These are phyloP conservation scores for Phaedon cochleariae DNA, from an alignment of 2,888 invertebrate genomes.

Conservation along the genomic window DNA sequence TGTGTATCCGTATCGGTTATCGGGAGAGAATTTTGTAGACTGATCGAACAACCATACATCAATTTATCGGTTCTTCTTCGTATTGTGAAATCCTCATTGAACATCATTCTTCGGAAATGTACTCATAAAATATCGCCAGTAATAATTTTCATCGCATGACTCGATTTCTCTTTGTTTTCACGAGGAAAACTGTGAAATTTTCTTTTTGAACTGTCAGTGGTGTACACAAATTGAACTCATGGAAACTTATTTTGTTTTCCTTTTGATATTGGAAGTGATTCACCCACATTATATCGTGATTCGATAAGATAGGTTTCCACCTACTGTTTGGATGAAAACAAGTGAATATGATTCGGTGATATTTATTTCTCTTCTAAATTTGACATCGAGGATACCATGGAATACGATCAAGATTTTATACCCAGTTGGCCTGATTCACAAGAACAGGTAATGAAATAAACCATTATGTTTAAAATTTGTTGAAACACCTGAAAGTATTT, in stretches of 20 bases:
- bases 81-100: conserved; percentile 8
- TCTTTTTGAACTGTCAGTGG: neutral
- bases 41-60: conserved; percentile 9
- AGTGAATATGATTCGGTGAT: neutral
- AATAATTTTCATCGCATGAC: neutral
- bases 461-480: too few species aligned
- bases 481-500: too few species aligned
- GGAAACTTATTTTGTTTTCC: neutral
- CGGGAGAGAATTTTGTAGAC: conserved; percentile 1
- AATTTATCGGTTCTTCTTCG: conserved; percentile 1
- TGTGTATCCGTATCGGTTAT: neutral
- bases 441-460: conserved; percentile 51
- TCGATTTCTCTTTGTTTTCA: conserved; percentile 23
- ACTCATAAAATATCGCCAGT: neutral
- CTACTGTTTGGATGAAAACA: neutral
- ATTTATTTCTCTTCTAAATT: neutral
- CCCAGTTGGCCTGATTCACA: conserved; percentile 57
- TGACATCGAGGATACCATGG: conserved; percentile 30
- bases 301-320: neutral
- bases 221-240: neutral
- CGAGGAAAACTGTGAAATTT: conserved; percentile 2
- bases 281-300: neutral
- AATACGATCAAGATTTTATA: conserved; percentile 50
- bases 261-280: neutral
- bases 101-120: neutral